phyloP scores from a whole-genome alignment of 2,888 invertebrate genomes.

The Linyphia triangularis region DNA sequence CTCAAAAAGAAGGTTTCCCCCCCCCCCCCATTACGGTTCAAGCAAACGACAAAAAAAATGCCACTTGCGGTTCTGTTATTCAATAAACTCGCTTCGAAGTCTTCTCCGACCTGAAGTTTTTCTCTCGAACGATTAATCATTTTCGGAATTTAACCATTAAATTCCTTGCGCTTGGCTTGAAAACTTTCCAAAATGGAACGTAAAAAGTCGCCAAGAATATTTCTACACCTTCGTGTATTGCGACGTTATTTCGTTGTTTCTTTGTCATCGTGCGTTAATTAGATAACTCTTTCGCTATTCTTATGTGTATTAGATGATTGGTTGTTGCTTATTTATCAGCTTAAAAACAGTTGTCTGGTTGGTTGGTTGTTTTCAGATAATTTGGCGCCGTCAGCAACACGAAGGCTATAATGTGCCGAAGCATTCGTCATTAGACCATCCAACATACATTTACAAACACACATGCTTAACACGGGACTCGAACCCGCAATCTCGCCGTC shows the following conservation, averaged over 20 bases:
- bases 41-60: background rate
- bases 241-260: background rate
- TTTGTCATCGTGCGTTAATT: background rate
- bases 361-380: too few relatives aligned
- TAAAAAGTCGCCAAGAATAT: slow-evolving; percentile 12
- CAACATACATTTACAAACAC: too few relatives aligned
- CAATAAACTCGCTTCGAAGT: slow-evolving; percentile 32
- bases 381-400: too few relatives aligned
- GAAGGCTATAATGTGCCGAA: too few relatives aligned
- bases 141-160: slow-evolving; percentile 56
- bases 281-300: background rate
- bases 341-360: too few relatives aligned
- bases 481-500: too few relatives aligned
- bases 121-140: slow-evolving; percentile 52
- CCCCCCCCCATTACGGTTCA: slow-evolving; percentile 11
- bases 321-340: too few relatives aligned
- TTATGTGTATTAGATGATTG: background rate
- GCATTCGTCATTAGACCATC: too few relatives aligned
- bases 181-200: slow-evolving; percentile 21
- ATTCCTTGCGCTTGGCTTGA: slow-evolving; percentile 2
- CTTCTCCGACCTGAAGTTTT: slow-evolving; percentile 33
- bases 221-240: slow-evolving; percentile 1
- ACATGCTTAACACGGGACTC: too few relatives aligned
- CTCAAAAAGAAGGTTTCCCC: slow-evolving; percentile 28
- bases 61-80: background rate